Conservation (phyloP, 2,888 invertebrate genomes). For the Margaritifera margaritifera region DNA sequence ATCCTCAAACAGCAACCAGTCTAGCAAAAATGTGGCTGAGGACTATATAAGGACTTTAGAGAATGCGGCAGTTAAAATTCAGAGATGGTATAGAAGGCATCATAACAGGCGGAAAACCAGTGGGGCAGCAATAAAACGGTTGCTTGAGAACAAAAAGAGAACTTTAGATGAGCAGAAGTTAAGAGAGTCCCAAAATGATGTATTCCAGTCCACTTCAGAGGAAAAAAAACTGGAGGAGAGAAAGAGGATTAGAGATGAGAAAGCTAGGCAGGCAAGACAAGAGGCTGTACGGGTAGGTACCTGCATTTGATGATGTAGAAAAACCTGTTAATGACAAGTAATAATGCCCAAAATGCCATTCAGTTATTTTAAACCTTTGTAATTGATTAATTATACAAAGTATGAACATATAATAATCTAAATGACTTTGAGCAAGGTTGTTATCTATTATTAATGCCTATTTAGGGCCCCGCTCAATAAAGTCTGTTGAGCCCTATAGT, state of each 20-base stretch:
- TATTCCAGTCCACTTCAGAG: constrained; percentile 45
- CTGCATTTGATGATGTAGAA: not conserved
- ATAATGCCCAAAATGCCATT: not conserved
- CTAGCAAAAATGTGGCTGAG: constrained; percentile 52
- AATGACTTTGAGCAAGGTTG: no score
- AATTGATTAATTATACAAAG: no score
- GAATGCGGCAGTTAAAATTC: constrained; percentile 65
- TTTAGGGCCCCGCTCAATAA: no score
- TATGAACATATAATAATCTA: no score
- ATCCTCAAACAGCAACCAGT: constrained; percentile 10
- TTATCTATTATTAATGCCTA: no score
- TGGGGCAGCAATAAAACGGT: constrained; percentile 64
- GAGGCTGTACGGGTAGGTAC: constrained; percentile 66
- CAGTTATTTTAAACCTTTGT: no score
- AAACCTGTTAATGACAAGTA: not conserved
- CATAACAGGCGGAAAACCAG: constrained; percentile 42
- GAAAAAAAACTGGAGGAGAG: constrained; percentile 56
- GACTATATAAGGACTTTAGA: constrained; percentile 63
- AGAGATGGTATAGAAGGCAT: constrained; percentile 66
- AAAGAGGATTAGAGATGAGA: constrained; percentile 62
- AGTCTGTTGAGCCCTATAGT: no score
- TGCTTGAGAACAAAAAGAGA: constrained; percentile 63
- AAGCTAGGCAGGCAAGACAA: constrained; percentile 64
- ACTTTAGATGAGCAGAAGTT: constrained; percentile 48
- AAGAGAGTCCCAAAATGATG: constrained; percentile 40